phyloP scores from a whole-genome alignment of 35 echinoderm and acorn worm genomes.

The Acanthaster planci region DNA sequence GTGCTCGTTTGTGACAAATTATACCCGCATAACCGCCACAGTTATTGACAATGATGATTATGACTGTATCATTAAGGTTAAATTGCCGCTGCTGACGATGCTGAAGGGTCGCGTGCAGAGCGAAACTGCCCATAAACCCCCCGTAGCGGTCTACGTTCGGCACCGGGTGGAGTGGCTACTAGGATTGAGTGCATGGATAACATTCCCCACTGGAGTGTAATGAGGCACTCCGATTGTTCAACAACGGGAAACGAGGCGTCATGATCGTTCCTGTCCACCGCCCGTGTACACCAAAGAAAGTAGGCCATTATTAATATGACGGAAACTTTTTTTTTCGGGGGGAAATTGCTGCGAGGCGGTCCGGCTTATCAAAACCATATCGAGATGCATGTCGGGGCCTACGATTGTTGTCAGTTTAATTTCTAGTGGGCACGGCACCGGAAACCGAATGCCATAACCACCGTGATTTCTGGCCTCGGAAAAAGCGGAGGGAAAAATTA shows the following conservation, averaged over 20 bases:
- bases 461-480: not conserved
- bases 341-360: constrained; percentile 18
- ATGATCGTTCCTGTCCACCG: constrained; percentile 6
- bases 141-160: too few relatives aligned
- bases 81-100: not conserved
- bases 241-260: constrained; percentile 32
- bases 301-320: constrained; percentile 1
- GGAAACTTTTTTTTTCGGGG: constrained; percentile 13
- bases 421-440: constrained; percentile 13
- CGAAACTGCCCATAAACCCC: too few relatives aligned
- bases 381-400: not conserved
- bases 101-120: too few relatives aligned
- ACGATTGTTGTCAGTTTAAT: constrained; percentile 16
- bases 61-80: constrained; percentile 3
- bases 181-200: not conserved
- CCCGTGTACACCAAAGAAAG: not conserved
- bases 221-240: not conserved
- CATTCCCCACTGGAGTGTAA: not conserved
- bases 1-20: too few relatives aligned
- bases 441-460: not conserved
- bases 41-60: constrained; percentile 14
- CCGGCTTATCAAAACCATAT: not conserved
- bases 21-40: not conserved
- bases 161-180: too few relatives aligned
- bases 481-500: not conserved